A percentile compares a stretch with the other conserved stretches of the same genome.
phyloP scores from a whole-genome alignment of 2,888 invertebrate genomes.

The Pollenia amentaria region DNA sequence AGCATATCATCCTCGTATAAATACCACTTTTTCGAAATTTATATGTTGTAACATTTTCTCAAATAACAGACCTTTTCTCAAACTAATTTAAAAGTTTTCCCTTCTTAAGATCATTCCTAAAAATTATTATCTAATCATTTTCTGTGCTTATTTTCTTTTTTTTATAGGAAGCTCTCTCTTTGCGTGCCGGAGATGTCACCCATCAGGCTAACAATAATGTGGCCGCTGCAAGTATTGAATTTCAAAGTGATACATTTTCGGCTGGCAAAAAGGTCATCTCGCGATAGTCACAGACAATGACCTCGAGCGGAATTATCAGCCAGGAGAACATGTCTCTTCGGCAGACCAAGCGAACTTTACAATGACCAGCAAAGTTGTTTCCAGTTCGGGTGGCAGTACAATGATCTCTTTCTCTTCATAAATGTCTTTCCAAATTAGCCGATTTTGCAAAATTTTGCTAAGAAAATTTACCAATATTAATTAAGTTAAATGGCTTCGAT shows the following conservation, averaged over 20 bases:
- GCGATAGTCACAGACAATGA: constrained; percentile 90
- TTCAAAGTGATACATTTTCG: constrained; percentile 94
- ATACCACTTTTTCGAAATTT: not conserved
- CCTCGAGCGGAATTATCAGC: constrained; percentile 91
- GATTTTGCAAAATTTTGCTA: too few species aligned
- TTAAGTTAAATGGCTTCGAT: too few species aligned
- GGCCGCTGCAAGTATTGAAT: constrained; percentile 92
- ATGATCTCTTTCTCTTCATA: constrained; percentile 86
- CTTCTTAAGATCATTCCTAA: not conserved
- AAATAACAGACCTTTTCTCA: constrained; percentile 39
- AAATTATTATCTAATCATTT: not conserved
- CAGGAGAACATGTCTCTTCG: constrained; percentile 90
- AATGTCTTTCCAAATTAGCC: constrained; percentile 85
- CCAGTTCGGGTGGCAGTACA: constrained; percentile 87
- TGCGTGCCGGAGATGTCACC: constrained; percentile 93
- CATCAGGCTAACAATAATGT: constrained; percentile 94
- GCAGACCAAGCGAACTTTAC: constrained; percentile 91
- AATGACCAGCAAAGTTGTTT: constrained; percentile 91
- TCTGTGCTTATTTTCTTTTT: not conserved
- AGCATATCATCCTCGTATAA: constrained; percentile 13
- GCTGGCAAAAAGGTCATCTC: constrained; percentile 91
- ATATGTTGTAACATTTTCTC: not conserved
- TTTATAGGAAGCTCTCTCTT: constrained; percentile 91
- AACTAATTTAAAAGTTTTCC: not conserved
- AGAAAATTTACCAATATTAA: too few species aligned